Evolutionary conservation across 2,113 vertebrate genomes (phyloP).

Genomic region (Python bivittatus): DNA sequence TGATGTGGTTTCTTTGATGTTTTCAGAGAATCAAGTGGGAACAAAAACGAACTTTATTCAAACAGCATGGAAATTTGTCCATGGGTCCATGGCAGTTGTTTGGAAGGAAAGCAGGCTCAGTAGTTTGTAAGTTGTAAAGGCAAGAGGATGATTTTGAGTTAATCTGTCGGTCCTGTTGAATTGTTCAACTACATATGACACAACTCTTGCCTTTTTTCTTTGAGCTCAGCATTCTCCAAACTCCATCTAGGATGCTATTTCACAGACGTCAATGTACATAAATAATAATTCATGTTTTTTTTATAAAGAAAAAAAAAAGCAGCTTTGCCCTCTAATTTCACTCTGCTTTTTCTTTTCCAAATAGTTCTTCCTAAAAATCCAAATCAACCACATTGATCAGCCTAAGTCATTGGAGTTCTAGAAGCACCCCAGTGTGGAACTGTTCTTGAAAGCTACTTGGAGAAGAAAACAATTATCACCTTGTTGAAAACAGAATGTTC

Average conservation of each 20-base stretch:
- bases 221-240: too few relatives aligned
- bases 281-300: neutral
- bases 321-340: conserved; percentile 34
- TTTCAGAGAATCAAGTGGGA: too few relatives aligned
- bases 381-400: conserved; percentile 29
- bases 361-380: conserved; percentile 3
- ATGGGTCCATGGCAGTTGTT: too few relatives aligned
- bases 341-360: neutral
- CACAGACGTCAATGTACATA: conserved; percentile 29
- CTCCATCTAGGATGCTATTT: conserved; percentile 14
- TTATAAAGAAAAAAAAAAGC: conserved; percentile 26
- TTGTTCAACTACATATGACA: neutral
- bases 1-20: too few relatives aligned
- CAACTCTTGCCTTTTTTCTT: too few relatives aligned
- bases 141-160: neutral
- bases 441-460: conserved; percentile 37
- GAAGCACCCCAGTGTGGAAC: conserved; percentile 41
- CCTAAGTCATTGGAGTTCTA: neutral
- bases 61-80: too few relatives aligned
- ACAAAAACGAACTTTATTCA: too few relatives aligned
- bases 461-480: conserved; percentile 35
- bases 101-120: too few relatives aligned
- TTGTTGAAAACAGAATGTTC: conserved; percentile 22
- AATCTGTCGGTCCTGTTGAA: neutral
- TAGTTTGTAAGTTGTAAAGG: conserved; percentile 16